A percentile compares a stretch with the other conserved stretches of the same genome.
Evolutionary conservation across 2,888 invertebrate genomes (phyloP).

Genomic region (Hirtodrosophila cameraria): DNA sequence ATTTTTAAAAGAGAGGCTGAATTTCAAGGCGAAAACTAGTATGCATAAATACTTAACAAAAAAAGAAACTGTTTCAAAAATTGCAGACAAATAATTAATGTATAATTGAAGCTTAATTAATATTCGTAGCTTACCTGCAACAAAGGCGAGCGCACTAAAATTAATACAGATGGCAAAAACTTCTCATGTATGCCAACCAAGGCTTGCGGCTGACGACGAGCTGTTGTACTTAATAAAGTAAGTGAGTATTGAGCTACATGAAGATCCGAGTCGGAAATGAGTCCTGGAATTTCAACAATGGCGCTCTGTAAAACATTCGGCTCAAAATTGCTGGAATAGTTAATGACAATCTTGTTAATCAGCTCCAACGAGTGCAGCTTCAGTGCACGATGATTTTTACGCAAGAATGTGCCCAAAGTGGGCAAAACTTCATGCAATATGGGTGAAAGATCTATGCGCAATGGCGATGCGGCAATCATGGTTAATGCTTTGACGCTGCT

Average conservation of each 20-base stretch:
- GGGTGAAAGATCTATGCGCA: slow-evolving; percentile 92
- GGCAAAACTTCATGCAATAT: slow-evolving; percentile 95
- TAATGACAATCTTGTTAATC: slow-evolving; percentile 94
- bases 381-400: slow-evolving; percentile 98
- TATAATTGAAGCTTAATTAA: neutral
- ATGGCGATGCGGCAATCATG: slow-evolving; percentile 95
- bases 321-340: slow-evolving; percentile 88
- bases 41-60: too few species aligned
- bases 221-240: slow-evolving; percentile 92
- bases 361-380: slow-evolving; percentile 95
- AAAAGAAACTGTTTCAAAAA: too few species aligned
- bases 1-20: too few species aligned
- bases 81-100: too few species aligned
- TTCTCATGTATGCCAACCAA: slow-evolving; percentile 89
- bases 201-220: slow-evolving; percentile 91
- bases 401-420: slow-evolving; percentile 95
- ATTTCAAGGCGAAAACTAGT: too few species aligned
- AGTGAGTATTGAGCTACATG: slow-evolving; percentile 97
- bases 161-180: slow-evolving; percentile 93
- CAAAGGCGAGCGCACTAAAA: slow-evolving; percentile 94
- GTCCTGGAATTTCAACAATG: slow-evolving; percentile 93
- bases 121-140: slow-evolving; percentile 84
- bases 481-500: slow-evolving; percentile 98
- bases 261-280: slow-evolving; percentile 96
- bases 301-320: slow-evolving; percentile 89